Evolutionary conservation across 2,888 invertebrate species (phyloP).

Genomic region (Diachrysia chrysitis): DNA sequence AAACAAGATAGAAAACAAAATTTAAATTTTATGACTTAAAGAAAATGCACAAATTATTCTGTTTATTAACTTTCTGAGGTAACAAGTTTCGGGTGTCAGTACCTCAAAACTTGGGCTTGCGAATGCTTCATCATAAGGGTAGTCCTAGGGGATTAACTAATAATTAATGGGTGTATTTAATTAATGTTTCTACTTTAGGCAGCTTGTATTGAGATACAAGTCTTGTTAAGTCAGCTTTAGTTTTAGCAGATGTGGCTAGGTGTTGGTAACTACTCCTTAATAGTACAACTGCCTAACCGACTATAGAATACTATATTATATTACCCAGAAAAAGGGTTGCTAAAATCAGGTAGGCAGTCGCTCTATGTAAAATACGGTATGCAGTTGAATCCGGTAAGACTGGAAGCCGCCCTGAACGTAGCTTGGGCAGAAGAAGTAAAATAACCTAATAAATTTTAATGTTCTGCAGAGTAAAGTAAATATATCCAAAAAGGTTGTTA

Average conservation of each 20-base stretch:
- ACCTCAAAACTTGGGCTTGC: conserved; percentile 14
- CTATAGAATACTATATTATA: too few species aligned
- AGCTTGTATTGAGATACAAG: conserved; percentile 1
- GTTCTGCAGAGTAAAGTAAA: background rate
- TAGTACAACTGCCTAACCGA: too few species aligned
- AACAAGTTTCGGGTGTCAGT: conserved; percentile 31
- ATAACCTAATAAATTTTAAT: background rate
- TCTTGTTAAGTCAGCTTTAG: background rate
- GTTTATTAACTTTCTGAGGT: conserved; percentile 38
- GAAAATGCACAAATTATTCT: conserved; percentile 40
- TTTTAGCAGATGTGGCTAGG: background rate
- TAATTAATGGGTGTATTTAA: conserved; percentile 9
- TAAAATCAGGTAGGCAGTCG: too few species aligned
- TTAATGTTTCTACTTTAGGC: conserved; percentile 5
- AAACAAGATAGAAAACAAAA: conserved; percentile 26
- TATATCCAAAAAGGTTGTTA: conserved; percentile 24
- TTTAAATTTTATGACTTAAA: conserved; percentile 47
- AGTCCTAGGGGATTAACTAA: conserved; percentile 1
- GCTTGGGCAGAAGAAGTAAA: too few species aligned
- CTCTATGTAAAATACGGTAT: too few species aligned
- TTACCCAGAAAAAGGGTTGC: too few species aligned
- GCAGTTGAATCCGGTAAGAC: too few species aligned
- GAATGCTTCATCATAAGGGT: conserved; percentile 6
- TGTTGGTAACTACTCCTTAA: background rate
- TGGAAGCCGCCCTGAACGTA: too few species aligned